phyloP scores from a whole-genome alignment of 2,797 vertebrate species.

The Melanotaenia parkinsoni region DNA sequence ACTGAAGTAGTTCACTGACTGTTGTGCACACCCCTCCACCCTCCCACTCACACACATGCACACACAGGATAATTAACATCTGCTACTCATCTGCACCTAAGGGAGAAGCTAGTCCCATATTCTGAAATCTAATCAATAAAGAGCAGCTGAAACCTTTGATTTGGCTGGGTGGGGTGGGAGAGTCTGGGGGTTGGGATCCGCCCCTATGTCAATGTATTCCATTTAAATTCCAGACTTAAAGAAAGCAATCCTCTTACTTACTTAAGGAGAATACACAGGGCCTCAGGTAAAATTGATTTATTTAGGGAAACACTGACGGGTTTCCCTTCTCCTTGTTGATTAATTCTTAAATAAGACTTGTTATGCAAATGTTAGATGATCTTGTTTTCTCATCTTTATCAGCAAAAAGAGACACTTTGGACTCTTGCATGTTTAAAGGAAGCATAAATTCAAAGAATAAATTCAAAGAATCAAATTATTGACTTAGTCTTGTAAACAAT shows the following conservation, averaged over 20 bases:
- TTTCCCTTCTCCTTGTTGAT: conserved; percentile 52
- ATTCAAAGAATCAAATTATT: conserved; percentile 19
- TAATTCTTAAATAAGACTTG: conserved; percentile 72
- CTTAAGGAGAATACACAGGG: conserved; percentile 69
- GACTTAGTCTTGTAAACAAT: conserved; percentile 26
- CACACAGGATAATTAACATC: conserved; percentile 81
- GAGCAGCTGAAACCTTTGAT: conserved; percentile 83
- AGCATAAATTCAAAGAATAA: conserved; percentile 7
- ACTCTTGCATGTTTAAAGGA: conserved; percentile 6
- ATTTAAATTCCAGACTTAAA: conserved; percentile 81
- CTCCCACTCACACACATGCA: conserved; percentile 50
- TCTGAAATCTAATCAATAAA: conserved; percentile 84
- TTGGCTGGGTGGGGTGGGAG: conserved; percentile 72
- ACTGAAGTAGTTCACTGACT: conserved; percentile 54
- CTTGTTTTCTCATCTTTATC: conserved; percentile 30
- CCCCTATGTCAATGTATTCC: conserved; percentile 81
- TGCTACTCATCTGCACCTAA: conserved; percentile 79
- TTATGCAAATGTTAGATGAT: conserved; percentile 56
- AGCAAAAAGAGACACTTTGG: conserved; percentile 30
- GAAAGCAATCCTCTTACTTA: conserved; percentile 81
- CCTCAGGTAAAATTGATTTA: conserved; percentile 76
- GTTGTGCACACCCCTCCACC: conserved; percentile 25
- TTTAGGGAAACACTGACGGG: conserved; percentile 71
- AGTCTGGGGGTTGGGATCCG: conserved; percentile 47
- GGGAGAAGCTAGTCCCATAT: conserved; percentile 80